Evolutionary conservation across 2,113 vertebrate genomes (phyloP).

Genomic region (Cacatua alba): DNA sequence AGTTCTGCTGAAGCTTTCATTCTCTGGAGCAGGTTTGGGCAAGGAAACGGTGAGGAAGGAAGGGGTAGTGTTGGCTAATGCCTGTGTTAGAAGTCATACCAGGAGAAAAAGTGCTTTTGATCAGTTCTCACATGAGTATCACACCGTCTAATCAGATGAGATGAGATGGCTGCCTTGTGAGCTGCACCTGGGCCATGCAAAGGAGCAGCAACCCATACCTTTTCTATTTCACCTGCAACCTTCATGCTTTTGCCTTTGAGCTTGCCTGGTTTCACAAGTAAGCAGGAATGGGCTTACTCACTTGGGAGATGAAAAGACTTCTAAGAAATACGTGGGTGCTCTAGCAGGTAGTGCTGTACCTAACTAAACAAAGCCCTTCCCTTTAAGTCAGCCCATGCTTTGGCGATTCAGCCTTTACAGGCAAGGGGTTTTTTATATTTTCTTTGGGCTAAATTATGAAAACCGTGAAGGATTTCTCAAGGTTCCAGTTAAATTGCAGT

Average conservation of each 20-base stretch:
- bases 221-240: not conserved
- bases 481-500: slow-evolving; percentile 43
- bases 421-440: not conserved
- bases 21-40: slow-evolving; percentile 3
- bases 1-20: slow-evolving; percentile 10
- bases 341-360: not conserved
- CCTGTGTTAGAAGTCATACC: not conserved
- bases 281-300: slow-evolving; percentile 49
- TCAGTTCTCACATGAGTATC: not conserved
- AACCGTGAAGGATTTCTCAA: slow-evolving; percentile 38
- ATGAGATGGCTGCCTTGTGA: not conserved
- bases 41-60: not conserved
- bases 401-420: not conserved
- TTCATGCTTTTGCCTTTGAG: not conserved
- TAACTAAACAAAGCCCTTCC: slow-evolving; percentile 21
- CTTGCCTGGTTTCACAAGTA: not conserved
- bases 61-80: not conserved
- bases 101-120: not conserved
- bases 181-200: not conserved
- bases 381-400: slow-evolving; percentile 25
- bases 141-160: not conserved
- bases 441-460: not conserved
- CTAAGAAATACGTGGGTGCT: slow-evolving; percentile 24
- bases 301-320: slow-evolving; percentile 28
- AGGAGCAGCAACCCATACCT: not conserved